Evolutionary conservation across 2,888 invertebrate genomes (phyloP), one percentile per base, ranked within the genome.

Genomic region (Pammene fasciana): DNA sequence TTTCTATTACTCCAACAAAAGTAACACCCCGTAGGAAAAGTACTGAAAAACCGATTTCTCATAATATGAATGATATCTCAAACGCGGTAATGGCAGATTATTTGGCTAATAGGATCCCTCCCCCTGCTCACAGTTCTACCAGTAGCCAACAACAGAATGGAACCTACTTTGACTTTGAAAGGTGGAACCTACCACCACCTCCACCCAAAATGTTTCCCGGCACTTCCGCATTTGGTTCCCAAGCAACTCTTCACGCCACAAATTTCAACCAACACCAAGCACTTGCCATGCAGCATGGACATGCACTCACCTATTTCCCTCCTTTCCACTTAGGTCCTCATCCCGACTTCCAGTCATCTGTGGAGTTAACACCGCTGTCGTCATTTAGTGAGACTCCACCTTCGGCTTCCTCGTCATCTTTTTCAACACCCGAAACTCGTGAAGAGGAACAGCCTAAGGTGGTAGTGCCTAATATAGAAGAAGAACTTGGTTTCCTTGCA

Each of bases 401-500:
- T 92, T 88, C 92, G 92, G 87, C 93, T 90, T 87, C 93, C 89
- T 89, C 93, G 79, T 93, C 93, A 85, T 88, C 93, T 79, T 93
- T 93, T 88, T 93, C 93, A 74, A 91, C 92, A 76, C 91, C 93
- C 78, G 93, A 93, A 89, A 92, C 89, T 82, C 92, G 94, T 87
- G 94, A 94, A 76, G 95, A 95, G 86, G 94, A 94, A 81, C 95
- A 95, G 88, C 96, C 96, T 76, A 97, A 97, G 94, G 97, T 97
- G 79, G 96, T 97, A 80, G 97, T 97, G 82, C 97, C 97, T 79
- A 96, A 97, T 92, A 97, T 97, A 86, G 97, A 97, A 89, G 97
- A 97, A 92, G 97, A 97, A 91, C 93, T 97, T 82, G 96, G 96
- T 87, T 97, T 96, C 90, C 93, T 97, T 86, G 94, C 95, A 79